phyloP scores from a whole-genome alignment of 2,797 vertebrate genomes.

The Epinephelus coioides region DNA sequence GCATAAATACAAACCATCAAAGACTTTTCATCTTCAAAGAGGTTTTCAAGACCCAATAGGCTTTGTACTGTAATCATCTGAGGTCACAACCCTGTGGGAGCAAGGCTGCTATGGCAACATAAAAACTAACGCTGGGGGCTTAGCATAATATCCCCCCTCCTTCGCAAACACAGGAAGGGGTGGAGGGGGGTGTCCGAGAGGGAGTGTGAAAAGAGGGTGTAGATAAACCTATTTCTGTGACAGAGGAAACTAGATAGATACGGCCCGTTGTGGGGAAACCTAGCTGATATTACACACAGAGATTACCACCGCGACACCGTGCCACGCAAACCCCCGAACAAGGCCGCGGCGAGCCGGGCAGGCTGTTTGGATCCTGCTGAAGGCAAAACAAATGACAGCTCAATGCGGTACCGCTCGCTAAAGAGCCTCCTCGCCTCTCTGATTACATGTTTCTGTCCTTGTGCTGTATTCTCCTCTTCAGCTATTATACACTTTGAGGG shows the following conservation, averaged over 20 bases:
- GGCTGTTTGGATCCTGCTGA: constrained; percentile 63
- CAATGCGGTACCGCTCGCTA: constrained; percentile 40
- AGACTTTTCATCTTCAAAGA: constrained; percentile 99
- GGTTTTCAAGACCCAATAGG: constrained; percentile 99
- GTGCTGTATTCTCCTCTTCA: constrained; percentile 61
- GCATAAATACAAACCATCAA: constrained; percentile 99
- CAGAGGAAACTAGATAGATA: constrained; percentile 72
- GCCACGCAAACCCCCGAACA: constrained; percentile 67
- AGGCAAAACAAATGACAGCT: constrained; percentile 78
- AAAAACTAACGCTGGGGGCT: constrained; percentile 99
- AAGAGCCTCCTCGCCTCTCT: constrained; percentile 55
- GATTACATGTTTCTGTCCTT: constrained; percentile 81
- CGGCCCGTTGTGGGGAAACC: constrained; percentile 59
- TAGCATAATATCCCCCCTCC: constrained; percentile 94
- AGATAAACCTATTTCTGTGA: constrained; percentile 83
- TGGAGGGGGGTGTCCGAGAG: constrained; percentile 52
- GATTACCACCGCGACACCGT: constrained; percentile 61
- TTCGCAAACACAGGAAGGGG: constrained; percentile 76
- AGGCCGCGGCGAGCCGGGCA: constrained; percentile 42
- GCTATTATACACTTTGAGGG: constrained; percentile 70
- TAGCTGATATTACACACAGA: constrained; percentile 67
- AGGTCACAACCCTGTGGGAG: constrained; percentile 99
- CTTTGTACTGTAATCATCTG: constrained; percentile 99
- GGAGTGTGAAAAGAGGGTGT: constrained; percentile 79
- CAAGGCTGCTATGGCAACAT: constrained; percentile 99